A percentile compares a stretch with the other conserved stretches of the same genome.
Conservation (phyloP, 1,140 invertebrate genomes). For the Zaprionus davidi region DNA sequence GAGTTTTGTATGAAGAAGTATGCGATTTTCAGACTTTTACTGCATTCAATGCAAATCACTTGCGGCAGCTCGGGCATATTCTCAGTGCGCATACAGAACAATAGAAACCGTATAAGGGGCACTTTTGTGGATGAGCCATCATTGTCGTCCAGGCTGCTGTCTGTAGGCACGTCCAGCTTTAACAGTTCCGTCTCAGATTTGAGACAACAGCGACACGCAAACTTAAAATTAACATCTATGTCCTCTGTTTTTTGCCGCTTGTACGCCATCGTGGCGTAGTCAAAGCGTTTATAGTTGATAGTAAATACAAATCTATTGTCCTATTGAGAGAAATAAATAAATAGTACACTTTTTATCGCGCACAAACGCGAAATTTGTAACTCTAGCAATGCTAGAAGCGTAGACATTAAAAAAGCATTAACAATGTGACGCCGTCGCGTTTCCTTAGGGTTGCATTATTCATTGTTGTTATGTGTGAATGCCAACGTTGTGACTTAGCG, state of each 20-base stretch:
- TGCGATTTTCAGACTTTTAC: slow-evolving; percentile 66
- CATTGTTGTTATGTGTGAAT: slow-evolving; percentile 26
- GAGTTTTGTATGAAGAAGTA: slow-evolving; percentile 75
- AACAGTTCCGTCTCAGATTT: slow-evolving; percentile 67
- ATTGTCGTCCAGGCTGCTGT: slow-evolving; percentile 28
- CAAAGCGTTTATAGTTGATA: background rate
- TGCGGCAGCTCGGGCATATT: slow-evolving; percentile 64
- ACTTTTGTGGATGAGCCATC: slow-evolving; percentile 39
- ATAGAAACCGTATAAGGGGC: slow-evolving; percentile 59
- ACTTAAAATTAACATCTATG: slow-evolving; percentile 59
- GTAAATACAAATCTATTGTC: slow-evolving; percentile 1
- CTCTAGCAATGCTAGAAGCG: slow-evolving; percentile 24
- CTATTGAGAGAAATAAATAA: slow-evolving; percentile 28
- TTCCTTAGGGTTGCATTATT: slow-evolving; percentile 16
- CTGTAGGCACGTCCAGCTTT: slow-evolving; percentile 60
- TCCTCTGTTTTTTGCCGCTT: slow-evolving; percentile 44
- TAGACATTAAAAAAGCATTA: slow-evolving; percentile 49
- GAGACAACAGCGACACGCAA: slow-evolving; percentile 75
- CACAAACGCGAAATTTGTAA: slow-evolving; percentile 27
- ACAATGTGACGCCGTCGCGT: slow-evolving; percentile 38
- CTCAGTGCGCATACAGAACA: slow-evolving; percentile 64
- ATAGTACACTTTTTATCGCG: slow-evolving; percentile 22
- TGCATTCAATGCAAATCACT: slow-evolving; percentile 72
- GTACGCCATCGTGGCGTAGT: slow-evolving; percentile 51
- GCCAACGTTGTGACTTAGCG: background rate